Base-by-base conservation (phyloP, 2,888 invertebrate genomes). In the Caenorhabditis sulstoni region DNA sequence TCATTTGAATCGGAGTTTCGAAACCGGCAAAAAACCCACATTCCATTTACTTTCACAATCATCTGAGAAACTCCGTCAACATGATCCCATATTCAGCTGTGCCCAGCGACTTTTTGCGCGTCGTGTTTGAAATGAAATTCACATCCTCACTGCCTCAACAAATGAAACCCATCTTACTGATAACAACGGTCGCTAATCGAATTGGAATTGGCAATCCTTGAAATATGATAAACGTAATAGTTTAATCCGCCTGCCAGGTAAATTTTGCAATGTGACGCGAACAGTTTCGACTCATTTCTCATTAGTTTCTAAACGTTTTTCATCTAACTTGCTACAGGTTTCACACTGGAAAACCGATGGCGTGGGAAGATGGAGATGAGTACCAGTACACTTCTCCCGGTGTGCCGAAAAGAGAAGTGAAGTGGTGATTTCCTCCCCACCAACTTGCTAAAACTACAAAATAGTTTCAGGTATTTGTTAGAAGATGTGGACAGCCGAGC, bases 171-270 rank as follows among this genome's bases (percentile, higher is more conserved):
- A 22, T 57, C 7, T 5, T 16, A 53, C 59, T 62, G 74, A 74
- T 74, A 74, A 66, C 53, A 65, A 23, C 7, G 29, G 4, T 20
- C 37, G n/a, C 53, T 55, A 47, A 62, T 71, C 47, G 53, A 75
- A 67, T 75, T 75, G 75, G 45, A 57, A 29, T 29, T 29, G 29
- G 29, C 61, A 75, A 55, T 66, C 74, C 50, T 11, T 52, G 52
- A 55, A 49, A 50, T 37, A 39, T 74, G 74, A 74, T 74, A 74
- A 73, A 65, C 65, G 66, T 66, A 66, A 66, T 74, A 66, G 59
- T 53, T 53, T 74, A 66, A 74, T 74, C 74, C 74, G 41, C 58
- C 66, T 65, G 58, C 58, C 29, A 57, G 41, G 57, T 68, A 59
- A 68, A 59, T 59, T 59, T 59, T 59, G 20, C 52, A 37, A 45